These are phyloP conservation scores for Ptychodera flava DNA, from an alignment of 35 echinoderm and acorn worm species.

Conservation along the genomic window DNA sequence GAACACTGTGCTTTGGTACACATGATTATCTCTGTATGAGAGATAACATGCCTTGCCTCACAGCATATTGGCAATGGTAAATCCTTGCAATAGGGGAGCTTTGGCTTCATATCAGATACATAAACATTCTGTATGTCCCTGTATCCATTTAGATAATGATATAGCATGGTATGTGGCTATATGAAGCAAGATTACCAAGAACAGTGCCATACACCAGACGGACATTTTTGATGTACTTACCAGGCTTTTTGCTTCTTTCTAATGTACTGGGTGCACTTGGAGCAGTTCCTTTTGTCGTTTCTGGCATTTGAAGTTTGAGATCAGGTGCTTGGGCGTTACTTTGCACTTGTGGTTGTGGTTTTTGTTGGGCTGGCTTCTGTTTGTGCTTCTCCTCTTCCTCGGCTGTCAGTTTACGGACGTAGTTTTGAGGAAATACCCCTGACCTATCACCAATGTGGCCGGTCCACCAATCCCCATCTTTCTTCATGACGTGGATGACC, in stretches of 20 bases:
- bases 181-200: too few relatives aligned
- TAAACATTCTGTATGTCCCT: too few relatives aligned
- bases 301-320: background rate
- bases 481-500: conserved; percentile 64
- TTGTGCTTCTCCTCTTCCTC: background rate
- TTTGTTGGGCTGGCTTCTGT: background rate
- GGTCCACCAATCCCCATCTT: conserved; percentile 92
- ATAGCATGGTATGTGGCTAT: too few relatives aligned
- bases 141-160: too few relatives aligned
- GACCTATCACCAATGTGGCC: conserved; percentile 61
- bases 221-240: conserved; percentile 6
- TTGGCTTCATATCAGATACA: too few relatives aligned
- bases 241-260: conserved; percentile 29
- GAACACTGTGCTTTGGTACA: too few relatives aligned
- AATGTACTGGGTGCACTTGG: background rate
- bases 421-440: conserved; percentile 87
- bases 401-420: conserved; percentile 10
- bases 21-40: too few relatives aligned
- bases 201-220: too few relatives aligned
- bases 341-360: background rate
- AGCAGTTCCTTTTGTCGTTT: too few relatives aligned
- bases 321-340: background rate
- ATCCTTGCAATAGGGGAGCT: too few relatives aligned
- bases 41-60: too few relatives aligned
- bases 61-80: too few relatives aligned